phyloP scores from a whole-genome alignment of 2,797 vertebrate genomes.

The Oceanodroma leucorhoa region DNA sequence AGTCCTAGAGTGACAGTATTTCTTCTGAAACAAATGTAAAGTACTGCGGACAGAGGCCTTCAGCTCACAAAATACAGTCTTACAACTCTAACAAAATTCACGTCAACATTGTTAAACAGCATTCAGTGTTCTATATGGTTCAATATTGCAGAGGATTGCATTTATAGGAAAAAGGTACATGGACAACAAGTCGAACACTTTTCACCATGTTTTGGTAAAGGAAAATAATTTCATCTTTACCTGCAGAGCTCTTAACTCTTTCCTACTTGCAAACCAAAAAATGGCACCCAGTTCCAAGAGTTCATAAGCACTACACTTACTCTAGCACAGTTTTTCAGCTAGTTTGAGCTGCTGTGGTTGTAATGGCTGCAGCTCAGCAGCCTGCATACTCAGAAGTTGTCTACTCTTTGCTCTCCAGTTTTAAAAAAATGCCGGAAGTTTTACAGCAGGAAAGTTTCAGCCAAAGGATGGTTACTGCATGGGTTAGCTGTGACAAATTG shows the following conservation, averaged over 20 bases:
- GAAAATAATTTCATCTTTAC: background rate
- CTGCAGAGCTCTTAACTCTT: background rate
- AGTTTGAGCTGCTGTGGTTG: background rate
- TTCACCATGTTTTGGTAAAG: background rate
- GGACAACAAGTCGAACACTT: background rate
- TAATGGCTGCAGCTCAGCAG: background rate
- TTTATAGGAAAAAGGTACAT: background rate
- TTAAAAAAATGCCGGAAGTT: background rate
- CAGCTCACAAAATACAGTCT: background rate
- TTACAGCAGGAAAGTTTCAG: background rate
- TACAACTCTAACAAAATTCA: background rate
- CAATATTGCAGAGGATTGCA: background rate
- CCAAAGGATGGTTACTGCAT: background rate
- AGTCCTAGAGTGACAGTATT: background rate
- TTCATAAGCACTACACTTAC: background rate
- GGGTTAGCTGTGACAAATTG: background rate
- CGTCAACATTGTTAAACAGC: background rate
- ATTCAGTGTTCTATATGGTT: background rate
- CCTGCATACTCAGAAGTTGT: background rate
- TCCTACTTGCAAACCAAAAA: background rate
- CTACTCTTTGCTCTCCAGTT: background rate
- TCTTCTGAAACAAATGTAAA: background rate
- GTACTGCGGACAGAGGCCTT: background rate
- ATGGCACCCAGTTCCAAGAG: background rate
- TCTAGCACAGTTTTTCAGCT: background rate